Conservation (phyloP, 2,888 invertebrate species). For the Scaptomyza tumidula region DNA sequence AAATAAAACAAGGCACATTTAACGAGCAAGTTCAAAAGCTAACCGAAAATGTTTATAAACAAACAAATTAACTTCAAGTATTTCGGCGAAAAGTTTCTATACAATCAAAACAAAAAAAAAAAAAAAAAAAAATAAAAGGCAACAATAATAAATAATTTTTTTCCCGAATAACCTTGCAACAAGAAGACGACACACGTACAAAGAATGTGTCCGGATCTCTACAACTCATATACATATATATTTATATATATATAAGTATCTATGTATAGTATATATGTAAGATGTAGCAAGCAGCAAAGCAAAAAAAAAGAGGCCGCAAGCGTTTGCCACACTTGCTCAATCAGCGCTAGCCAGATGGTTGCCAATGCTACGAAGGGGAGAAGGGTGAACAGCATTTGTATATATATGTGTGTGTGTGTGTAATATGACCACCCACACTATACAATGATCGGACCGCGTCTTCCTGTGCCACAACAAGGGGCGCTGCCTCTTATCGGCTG, state of each 20-base stretch:
- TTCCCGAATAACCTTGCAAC: constrained; percentile 31
- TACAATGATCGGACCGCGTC: constrained; percentile 12
- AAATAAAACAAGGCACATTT: constrained; percentile 4
- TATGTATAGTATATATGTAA: constrained; percentile 4
- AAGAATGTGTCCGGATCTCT: constrained; percentile 18
- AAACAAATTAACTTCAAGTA: constrained; percentile 51
- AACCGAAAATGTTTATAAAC: constrained; percentile 53
- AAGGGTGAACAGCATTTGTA: not conserved
- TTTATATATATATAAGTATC: constrained; percentile 10
- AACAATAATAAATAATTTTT: constrained; percentile 17
- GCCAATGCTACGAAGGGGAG: not conserved
- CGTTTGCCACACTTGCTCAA: constrained; percentile 50
- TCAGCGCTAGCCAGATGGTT: constrained; percentile 43
- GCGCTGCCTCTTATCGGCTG: constrained; percentile 36
- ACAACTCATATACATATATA: not conserved
- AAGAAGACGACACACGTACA: constrained; percentile 19
- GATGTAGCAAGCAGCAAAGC: constrained; percentile 21
- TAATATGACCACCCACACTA: not conserved
- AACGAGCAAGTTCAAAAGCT: constrained; percentile 20
- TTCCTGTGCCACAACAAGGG: constrained; percentile 12
- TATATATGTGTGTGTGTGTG: constrained; percentile 10
- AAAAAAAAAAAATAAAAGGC: constrained; percentile 7
- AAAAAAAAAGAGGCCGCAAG: constrained; percentile 32
- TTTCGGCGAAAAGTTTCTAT: constrained; percentile 21
- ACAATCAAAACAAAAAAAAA: constrained; percentile 13